These are phyloP conservation scores for Nesidiocoris tenuis DNA, from an alignment of 2,888 invertebrate genomes.

Conservation along the genomic window DNA sequence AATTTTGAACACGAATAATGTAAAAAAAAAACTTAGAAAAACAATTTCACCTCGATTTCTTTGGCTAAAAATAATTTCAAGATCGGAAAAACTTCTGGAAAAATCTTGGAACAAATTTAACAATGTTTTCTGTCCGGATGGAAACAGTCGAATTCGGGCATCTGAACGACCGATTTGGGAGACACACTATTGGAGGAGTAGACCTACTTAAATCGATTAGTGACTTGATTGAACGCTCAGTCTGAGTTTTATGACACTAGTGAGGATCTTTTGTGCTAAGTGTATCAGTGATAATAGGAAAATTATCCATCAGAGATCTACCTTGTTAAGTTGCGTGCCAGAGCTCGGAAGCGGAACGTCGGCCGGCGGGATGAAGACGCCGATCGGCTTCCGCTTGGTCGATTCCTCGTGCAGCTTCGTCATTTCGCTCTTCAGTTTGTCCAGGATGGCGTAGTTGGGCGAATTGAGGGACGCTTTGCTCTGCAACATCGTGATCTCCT, in stretches of 20 bases:
- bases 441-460: slow-evolving; percentile 86
- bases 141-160: too few relatives aligned
- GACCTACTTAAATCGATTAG: not conserved
- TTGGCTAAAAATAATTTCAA: too few relatives aligned
- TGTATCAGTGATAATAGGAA: slow-evolving; percentile 1
- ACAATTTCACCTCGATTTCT: too few relatives aligned
- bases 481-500: slow-evolving; percentile 86
- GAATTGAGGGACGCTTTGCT: slow-evolving; percentile 85
- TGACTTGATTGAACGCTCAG: not conserved
- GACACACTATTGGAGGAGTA: not conserved
- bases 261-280: not conserved
- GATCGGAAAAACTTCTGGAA: too few relatives aligned
- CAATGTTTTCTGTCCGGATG: too few relatives aligned
- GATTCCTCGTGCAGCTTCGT: slow-evolving; percentile 65
- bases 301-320: slow-evolving; percentile 57
- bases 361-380: slow-evolving; percentile 65
- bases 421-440: slow-evolving; percentile 83
- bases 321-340: slow-evolving; percentile 61
- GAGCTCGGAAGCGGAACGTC: slow-evolving; percentile 63
- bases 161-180: too few relatives aligned
- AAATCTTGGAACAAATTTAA: too few relatives aligned
- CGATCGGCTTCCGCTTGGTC: slow-evolving; percentile 65
- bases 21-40: too few relatives aligned
- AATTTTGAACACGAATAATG: too few relatives aligned
- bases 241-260: not conserved